Percentiles rank a stretch among this genome's conserved stretches.
Conservation (phyloP, 2,113 vertebrate genomes). For the Euleptes europaea region DNA sequence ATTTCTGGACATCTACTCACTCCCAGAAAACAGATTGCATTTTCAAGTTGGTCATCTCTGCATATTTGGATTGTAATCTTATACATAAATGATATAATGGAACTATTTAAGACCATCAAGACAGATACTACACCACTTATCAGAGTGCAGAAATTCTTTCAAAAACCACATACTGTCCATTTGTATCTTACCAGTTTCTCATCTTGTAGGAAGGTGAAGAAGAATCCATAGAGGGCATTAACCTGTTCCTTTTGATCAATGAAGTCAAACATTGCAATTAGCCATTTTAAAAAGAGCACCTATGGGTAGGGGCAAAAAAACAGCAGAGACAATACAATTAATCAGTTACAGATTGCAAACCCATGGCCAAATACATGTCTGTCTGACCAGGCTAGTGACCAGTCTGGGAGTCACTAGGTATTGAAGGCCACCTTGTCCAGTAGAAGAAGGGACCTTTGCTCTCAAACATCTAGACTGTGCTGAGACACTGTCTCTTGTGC, state of each 20-base stretch:
- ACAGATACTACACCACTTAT: neutral
- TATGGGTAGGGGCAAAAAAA: conserved; percentile 55
- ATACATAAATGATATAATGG: no score
- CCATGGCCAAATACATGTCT: neutral
- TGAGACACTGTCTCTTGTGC: neutral
- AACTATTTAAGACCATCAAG: neutral
- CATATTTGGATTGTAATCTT: no score
- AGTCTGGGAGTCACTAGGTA: neutral
- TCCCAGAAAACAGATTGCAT: no score
- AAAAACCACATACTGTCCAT: neutral
- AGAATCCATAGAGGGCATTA: conserved; percentile 88
- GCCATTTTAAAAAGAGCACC: conserved; percentile 91
- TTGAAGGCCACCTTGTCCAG: neutral
- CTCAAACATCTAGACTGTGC: neutral
- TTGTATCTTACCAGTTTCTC: conserved; percentile 84
- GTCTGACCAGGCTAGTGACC: neutral
- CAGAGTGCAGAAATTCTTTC: neutral
- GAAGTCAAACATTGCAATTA: conserved; percentile 91
- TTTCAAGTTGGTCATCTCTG: no score
- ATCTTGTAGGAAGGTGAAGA: conserved; percentile 88
- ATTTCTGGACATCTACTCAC: no score
- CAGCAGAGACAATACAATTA: neutral
- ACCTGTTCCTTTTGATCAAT: conserved; percentile 87
- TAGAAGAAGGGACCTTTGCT: neutral
- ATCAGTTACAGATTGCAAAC: neutral